These are phyloP conservation scores for Myoxocephalus aenaeus DNA, from an alignment of 2,797 vertebrate species.

Conservation along the genomic window DNA sequence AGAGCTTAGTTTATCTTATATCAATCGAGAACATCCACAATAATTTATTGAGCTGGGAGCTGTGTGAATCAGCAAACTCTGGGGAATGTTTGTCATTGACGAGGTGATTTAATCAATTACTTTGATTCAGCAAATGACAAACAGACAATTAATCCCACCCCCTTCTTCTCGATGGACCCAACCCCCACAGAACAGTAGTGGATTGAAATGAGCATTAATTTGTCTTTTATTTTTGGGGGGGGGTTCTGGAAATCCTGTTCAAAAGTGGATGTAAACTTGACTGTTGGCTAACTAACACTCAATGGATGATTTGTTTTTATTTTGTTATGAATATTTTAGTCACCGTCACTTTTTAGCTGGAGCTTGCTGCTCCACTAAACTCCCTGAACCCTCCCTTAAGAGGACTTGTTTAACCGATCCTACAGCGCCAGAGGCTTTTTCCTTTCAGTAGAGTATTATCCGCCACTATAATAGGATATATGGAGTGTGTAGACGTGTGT, in stretches of 20 bases:
- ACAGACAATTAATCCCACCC: background rate
- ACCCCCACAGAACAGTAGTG: background rate
- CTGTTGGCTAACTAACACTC: background rate
- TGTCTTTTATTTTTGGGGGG: background rate
- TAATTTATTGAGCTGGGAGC: background rate
- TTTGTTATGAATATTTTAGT: background rate
- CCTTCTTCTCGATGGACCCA: background rate
- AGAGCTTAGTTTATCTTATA: constrained; percentile 11
- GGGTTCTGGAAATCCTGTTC: background rate
- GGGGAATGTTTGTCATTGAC: background rate
- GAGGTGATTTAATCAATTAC: background rate
- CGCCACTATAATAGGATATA: background rate
- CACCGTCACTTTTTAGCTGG: background rate
- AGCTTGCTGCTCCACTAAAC: constrained; percentile 9
- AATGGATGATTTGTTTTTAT: background rate
- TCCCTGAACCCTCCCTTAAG: constrained; percentile 17
- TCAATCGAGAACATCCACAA: constrained; percentile 5
- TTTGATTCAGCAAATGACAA: background rate
- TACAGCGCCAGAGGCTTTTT: background rate
- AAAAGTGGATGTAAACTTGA: background rate
- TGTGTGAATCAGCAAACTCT: background rate
- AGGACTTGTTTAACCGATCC: constrained; percentile 9
- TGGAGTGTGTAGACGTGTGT: background rate
- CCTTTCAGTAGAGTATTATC: background rate
- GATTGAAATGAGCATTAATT: background rate